Conservation (phyloP, 2,113 vertebrate species). For the Alligator mississippiensis region DNA sequence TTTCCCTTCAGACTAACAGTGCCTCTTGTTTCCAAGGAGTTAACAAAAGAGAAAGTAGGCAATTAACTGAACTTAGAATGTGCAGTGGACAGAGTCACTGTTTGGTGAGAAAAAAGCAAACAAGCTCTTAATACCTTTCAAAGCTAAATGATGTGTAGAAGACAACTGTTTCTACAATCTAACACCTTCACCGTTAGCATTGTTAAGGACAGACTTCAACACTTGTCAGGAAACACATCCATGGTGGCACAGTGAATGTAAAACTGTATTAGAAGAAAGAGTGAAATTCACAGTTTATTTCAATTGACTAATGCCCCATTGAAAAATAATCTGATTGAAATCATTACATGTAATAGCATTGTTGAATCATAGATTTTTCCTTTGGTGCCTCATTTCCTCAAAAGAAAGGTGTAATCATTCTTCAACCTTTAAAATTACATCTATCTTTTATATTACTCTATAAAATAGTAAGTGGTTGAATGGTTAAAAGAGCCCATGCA, state of each 20-base stretch:
- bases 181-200: background rate
- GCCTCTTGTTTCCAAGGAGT: background rate
- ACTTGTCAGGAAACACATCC: background rate
- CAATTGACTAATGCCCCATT: background rate
- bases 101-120: background rate
- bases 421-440: background rate
- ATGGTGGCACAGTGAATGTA: background rate
- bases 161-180: background rate
- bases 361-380: background rate
- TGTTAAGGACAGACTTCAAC: background rate
- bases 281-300: background rate
- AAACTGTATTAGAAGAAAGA: background rate
- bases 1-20: background rate
- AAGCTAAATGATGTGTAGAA: background rate
- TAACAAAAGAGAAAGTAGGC: background rate
- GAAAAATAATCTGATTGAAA: slow-evolving; percentile 28
- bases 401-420: background rate
- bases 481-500: background rate
- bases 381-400: background rate
- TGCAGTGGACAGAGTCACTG: background rate
- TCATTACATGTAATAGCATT: background rate
- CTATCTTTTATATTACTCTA: background rate
- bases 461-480: background rate
- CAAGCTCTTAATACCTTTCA: background rate
- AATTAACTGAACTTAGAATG: background rate